Base-by-base conservation (phyloP, 2,113 vertebrate species). In the Falcunculus frontatus region DNA sequence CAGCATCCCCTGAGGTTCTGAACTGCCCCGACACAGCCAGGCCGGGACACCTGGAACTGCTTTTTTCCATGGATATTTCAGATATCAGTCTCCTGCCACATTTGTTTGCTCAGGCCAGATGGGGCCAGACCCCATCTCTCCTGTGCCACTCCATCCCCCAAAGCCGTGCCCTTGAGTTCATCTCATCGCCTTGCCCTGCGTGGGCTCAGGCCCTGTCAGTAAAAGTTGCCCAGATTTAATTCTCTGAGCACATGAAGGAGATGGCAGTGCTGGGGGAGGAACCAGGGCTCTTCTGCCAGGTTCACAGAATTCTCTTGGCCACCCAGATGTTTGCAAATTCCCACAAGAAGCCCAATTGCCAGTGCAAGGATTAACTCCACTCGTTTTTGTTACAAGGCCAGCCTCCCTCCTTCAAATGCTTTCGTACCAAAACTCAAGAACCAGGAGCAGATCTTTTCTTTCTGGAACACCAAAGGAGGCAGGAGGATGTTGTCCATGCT, bases 191-290 rank as follows among this genome's bases (percentile, higher is more conserved):
- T 41, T 1, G 4, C 16, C 60, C 35, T 10, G 30, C 22, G 2
- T 0, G 0, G 14, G 29, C 32, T 4, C 1, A 0, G 18, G 5
- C 59, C 53, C 46, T 9, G 0, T 2, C 33, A 8, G 25, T 2
- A 7, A 10, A 30, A 27, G 12, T 0, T 1, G 13, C 44, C 7
- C 19, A 26, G 29, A 19, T 20, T 52, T 30, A 2, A 55, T 27
- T 77, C 53, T 69, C 15, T 25, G 52, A 65, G 16, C 55, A 4
- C 5, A 12, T 0, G 10, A 19, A 49, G 14, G 68, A 37, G 37
- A 2, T 2, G 37, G 52, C 4, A 22, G 44, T 0, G 4, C 9
- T 2, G 16, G 41, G 14, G 25, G 16, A 85, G 18, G 23, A 57
- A 46, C 7, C 6, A 1, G 37, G 23, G 29, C 42, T 70, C 73